Conservation (phyloP, 2,888 invertebrate species). For the Notocelia uddmanniana region DNA sequence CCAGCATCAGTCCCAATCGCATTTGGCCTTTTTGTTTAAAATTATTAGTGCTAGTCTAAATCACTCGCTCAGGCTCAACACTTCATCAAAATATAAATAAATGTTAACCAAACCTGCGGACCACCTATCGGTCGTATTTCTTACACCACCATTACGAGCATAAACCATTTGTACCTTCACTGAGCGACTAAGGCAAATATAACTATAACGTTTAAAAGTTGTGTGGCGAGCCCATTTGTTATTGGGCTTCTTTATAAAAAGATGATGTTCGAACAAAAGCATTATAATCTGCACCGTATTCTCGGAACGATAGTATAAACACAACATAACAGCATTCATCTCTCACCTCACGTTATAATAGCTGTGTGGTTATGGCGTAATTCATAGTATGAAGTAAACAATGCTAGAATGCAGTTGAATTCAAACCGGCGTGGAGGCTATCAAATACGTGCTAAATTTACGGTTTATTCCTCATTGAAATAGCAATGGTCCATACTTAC, state of each 20-base stretch:
- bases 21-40: too few relatives aligned
- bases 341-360: slow-evolving; percentile 38
- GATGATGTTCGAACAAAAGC: slow-evolving; percentile 23
- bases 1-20: too few relatives aligned
- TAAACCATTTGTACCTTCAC: background rate
- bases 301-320: slow-evolving; percentile 39
- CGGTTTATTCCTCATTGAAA: slow-evolving; percentile 63
- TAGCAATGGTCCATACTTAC: slow-evolving; percentile 53
- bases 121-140: background rate
- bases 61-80: background rate
- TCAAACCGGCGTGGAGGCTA: slow-evolving; percentile 61
- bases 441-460: slow-evolving; percentile 56
- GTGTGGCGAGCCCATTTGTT: background rate
- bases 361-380: background rate
- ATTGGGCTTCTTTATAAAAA: background rate
- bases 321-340: slow-evolving; percentile 21
- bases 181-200: background rate
- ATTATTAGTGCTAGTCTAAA: background rate
- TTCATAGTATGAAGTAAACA: slow-evolving; percentile 16
- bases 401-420: slow-evolving; percentile 51
- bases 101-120: background rate
- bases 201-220: background rate
- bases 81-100: background rate
- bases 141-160: background rate
- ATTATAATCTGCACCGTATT: slow-evolving; percentile 32